phyloP scores from a whole-genome alignment of 2,888 invertebrate species.

The Lasioglossum morio region DNA sequence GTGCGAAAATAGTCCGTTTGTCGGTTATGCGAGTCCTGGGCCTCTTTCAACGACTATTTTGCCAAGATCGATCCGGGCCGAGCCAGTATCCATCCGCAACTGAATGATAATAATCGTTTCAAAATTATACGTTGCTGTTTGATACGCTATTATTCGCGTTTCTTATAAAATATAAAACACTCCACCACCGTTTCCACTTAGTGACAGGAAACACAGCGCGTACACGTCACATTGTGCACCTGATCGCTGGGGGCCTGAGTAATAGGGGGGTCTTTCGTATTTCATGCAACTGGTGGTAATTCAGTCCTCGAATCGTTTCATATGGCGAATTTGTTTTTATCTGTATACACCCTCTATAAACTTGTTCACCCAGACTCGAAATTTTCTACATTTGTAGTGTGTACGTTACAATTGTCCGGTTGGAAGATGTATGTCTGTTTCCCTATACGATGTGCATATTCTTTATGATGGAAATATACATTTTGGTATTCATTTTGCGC shows the following conservation, averaged over 20 bases:
- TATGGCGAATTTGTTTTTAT: too few relatives aligned
- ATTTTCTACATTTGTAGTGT: too few relatives aligned
- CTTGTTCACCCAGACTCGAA: too few relatives aligned
- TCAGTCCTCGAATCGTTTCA: background rate
- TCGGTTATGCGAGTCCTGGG: slow-evolving; percentile 9
- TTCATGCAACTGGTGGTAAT: background rate
- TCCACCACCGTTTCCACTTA: background rate
- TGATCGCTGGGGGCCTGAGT: slow-evolving; percentile 1
- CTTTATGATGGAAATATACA: too few relatives aligned
- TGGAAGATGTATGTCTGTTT: too few relatives aligned
- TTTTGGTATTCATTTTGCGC: too few relatives aligned
- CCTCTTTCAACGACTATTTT: background rate
- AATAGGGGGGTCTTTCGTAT: slow-evolving; percentile 1
- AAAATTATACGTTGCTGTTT: slow-evolving; percentile 9
- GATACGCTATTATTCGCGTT: slow-evolving; percentile 10
- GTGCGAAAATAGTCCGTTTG: slow-evolving; percentile 44
- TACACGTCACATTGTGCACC: background rate
- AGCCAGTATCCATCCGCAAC: background rate
- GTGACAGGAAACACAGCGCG: background rate
- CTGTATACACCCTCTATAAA: too few relatives aligned
- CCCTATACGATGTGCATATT: too few relatives aligned
- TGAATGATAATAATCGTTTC: background rate
- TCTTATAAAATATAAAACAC: background rate
- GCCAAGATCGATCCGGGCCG: background rate
- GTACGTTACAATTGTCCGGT: too few relatives aligned